A percentile compares a stretch with the other conserved stretches of the same genome.
Evolutionary conservation across 2,113 vertebrate species (phyloP).

Genomic region (Cephalopholis sonnerati): DNA sequence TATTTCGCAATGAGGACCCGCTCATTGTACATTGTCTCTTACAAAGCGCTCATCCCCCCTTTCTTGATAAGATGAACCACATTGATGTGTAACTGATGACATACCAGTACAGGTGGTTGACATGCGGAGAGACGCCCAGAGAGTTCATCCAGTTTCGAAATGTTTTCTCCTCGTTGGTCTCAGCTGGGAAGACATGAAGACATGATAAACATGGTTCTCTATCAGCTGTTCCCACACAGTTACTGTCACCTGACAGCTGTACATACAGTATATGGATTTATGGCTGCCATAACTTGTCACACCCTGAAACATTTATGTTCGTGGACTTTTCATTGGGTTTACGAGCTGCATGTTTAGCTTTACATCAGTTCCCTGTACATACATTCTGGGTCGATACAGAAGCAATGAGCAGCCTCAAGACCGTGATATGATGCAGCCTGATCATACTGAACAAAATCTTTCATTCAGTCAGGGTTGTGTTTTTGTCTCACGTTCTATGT

Average conservation of each 20-base stretch:
- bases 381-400: background rate
- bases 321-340: constrained; percentile 5
- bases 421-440: background rate
- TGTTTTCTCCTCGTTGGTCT: constrained; percentile 94
- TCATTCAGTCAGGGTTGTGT: background rate
- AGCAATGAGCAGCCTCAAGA: background rate
- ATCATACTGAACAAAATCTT: background rate
- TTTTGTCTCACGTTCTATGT: constrained; percentile 89
- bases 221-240: background rate
- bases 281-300: background rate
- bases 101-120: constrained; percentile 97
- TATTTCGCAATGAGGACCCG: too few species aligned
- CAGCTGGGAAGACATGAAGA: constrained; percentile 82
- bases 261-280: constrained; percentile 7
- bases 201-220: background rate
- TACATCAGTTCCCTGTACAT: background rate
- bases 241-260: background rate
- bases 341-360: background rate
- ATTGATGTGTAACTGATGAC: constrained; percentile 2
- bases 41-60: background rate
- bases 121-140: constrained; percentile 91
- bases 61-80: background rate
- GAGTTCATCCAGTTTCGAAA: constrained; percentile 99
- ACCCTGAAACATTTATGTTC: background rate
- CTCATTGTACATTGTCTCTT: too few species aligned